phyloP scores from a whole-genome alignment of 2,888 invertebrate species.

The Strigamia maritima region DNA sequence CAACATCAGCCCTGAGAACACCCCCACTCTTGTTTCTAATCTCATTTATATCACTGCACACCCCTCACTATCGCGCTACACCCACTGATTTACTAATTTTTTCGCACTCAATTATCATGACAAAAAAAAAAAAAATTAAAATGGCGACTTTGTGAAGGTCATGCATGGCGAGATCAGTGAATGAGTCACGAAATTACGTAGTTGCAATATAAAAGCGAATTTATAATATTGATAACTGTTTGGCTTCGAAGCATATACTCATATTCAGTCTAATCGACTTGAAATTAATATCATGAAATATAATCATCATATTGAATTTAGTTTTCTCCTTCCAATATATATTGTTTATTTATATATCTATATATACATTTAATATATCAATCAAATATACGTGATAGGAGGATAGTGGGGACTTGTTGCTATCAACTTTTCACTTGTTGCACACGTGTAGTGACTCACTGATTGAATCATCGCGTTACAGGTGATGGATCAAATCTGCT shows the following conservation, averaged over 20 bases:
- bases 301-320: too few relatives aligned
- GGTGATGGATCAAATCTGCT: slow-evolving; percentile 30
- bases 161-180: background rate
- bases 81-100: slow-evolving; percentile 30
- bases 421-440: slow-evolving; percentile 28
- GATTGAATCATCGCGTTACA: slow-evolving; percentile 27
- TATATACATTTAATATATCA: background rate
- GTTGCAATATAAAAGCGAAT: slow-evolving; percentile 4
- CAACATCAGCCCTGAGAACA: slow-evolving; percentile 23
- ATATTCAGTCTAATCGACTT: background rate
- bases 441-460: slow-evolving; percentile 26
- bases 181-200: slow-evolving; percentile 28
- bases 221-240: background rate
- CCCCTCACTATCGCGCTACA: background rate
- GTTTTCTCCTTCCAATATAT: background rate
- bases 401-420: background rate
- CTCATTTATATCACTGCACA: background rate
- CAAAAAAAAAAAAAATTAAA: background rate
- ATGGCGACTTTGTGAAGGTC: slow-evolving; percentile 9
- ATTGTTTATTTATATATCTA: too few relatives aligned
- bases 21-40: background rate
- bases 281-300: background rate
- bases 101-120: background rate
- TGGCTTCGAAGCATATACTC: background rate
- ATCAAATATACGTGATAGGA: background rate